Base-by-base conservation (phyloP, 2,797 vertebrate species). In the Siniperca scherzeri region DNA sequence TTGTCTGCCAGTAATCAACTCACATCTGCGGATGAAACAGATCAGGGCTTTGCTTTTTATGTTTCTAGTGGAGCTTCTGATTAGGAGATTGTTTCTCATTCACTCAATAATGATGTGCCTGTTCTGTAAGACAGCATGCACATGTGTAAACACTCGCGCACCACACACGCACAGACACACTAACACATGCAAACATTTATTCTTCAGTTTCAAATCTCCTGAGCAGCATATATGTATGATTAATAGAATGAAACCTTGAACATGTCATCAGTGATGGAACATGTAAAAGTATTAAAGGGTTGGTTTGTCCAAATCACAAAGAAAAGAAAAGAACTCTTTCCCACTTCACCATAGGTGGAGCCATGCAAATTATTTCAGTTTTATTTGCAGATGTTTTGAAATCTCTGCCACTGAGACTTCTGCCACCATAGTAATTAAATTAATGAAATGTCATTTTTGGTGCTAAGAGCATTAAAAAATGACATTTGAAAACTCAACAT, bases 1-100 rank as follows among this genome's bases (percentile, higher is more conserved):
- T 85, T 80, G 70, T 84, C 84, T 74, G 83, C 69, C 68, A 76
- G 27, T 88, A 81, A 92, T 91, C 80, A 83, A 13, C 80, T 78
- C 74, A 71, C 75, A 84, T 92, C 87, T 88, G 83, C 14, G 27
- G 64, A 64, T 69, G 78, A 82, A 75, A 78, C 77, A 82, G 57
- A 73, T 55, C 57, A 75, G 48, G 46, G 67, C 55, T 82, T 86
- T 50, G 40, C 46, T 80, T 87, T 80, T 89, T 56, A 83, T 71
- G 56, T 77, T 55, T 84, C 55, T 62, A 57, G 48, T 46, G 65
- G 61, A 75, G 77, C 30, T 66, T 85, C 40, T 85, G 80, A 85
- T 85, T 33, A 76, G 74, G 27, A 27, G 55, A 83, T 36, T 56
- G 59, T 80, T 87, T 79, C 62, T 75, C 74, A 69, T 80, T 84